Evolutionary conservation across 1,140 invertebrate species (phyloP).

Genomic region (Matsumurasca onukii): DNA sequence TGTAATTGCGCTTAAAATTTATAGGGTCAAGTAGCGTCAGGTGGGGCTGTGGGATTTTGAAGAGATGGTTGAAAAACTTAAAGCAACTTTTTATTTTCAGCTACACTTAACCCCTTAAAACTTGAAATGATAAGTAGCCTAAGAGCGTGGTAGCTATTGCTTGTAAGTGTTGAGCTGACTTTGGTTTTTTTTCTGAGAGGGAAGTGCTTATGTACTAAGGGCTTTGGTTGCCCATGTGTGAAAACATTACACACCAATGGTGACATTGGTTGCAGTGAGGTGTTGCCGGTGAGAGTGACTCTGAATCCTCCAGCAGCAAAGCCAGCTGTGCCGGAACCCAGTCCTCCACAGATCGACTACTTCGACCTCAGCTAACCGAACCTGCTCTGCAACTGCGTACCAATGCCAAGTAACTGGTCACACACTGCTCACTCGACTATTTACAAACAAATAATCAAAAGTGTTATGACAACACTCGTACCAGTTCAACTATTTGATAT

Average conservation of each 20-base stretch:
- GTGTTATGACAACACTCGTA: no score
- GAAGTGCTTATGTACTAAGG: not conserved
- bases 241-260: no score
- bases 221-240: no score
- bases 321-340: not conserved
- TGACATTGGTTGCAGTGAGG: not conserved
- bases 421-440: no score
- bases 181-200: not conserved
- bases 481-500: no score
- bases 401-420: no score
- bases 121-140: not conserved
- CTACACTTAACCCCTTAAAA: not conserved
- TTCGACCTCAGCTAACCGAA: constrained; percentile 6
- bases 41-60: no score
- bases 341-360: not conserved
- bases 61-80: no score
- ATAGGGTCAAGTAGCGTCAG: no score
- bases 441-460: no score
- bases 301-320: constrained; percentile 6
- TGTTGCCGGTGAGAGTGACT: constrained; percentile 3
- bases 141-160: not conserved
- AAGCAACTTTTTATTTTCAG: not conserved
- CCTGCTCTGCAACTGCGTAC: no score
- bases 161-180: not conserved
- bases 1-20: no score